These are phyloP conservation scores for Drosophila mayaguana DNA, from an alignment of 2,888 invertebrate genomes.

Conservation along the genomic window DNA sequence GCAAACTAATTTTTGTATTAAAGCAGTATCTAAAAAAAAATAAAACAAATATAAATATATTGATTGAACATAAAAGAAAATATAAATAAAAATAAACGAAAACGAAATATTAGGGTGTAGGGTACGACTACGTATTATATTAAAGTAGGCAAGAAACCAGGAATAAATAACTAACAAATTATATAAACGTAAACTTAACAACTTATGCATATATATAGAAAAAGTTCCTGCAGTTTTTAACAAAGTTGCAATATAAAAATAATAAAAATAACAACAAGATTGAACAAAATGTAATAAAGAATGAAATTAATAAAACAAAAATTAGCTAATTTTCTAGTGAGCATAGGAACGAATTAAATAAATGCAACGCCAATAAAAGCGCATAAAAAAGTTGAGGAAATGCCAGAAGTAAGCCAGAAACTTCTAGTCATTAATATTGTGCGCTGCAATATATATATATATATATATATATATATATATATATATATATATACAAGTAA, in stretches of 20 bases:
- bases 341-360: slow-evolving; percentile 41
- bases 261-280: slow-evolving; percentile 28
- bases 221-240: slow-evolving; percentile 77
- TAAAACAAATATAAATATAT: slow-evolving; percentile 5
- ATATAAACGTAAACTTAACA: slow-evolving; percentile 36
- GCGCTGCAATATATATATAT: slow-evolving; percentile 38
- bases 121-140: slow-evolving; percentile 47
- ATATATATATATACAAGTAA: neutral
- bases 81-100: slow-evolving; percentile 46
- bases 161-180: slow-evolving; percentile 25
- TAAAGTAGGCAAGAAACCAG: slow-evolving; percentile 46
- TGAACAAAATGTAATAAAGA: slow-evolving; percentile 13
- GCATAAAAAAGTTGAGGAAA: slow-evolving; percentile 46
- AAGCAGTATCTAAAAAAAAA: slow-evolving; percentile 34
- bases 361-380: slow-evolving; percentile 19
- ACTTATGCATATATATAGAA: slow-evolving; percentile 49
- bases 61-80: slow-evolving; percentile 24
- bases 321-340: slow-evolving; percentile 55
- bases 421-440: slow-evolving; percentile 62
- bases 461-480: too few relatives aligned
- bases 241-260: slow-evolving; percentile 64
- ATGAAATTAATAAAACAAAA: neutral
- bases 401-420: slow-evolving; percentile 55
- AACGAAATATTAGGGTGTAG: slow-evolving; percentile 57
- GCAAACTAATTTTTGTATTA: slow-evolving; percentile 65